These are phyloP conservation scores for Crotalus viridis DNA, from an alignment of 2,113 vertebrate species.

Conservation along the genomic window DNA sequence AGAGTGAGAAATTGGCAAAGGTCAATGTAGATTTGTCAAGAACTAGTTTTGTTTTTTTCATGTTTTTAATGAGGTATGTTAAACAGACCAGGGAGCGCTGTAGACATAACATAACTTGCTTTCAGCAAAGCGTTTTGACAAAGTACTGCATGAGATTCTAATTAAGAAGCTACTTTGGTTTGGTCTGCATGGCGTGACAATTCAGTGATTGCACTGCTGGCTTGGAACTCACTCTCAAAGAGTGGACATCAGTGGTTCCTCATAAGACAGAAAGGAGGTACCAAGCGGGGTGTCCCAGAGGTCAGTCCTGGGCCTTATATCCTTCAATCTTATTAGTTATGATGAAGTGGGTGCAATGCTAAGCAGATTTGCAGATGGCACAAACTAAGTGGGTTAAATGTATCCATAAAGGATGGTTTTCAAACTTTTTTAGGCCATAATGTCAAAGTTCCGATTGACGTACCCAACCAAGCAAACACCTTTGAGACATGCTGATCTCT, in stretches of 20 bases:
- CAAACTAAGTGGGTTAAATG: not conserved
- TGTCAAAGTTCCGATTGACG: too few species aligned
- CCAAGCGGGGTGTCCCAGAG: not conserved
- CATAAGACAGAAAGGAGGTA: not conserved
- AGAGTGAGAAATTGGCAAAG: not conserved
- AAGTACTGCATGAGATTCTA: not conserved
- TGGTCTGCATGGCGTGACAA: not conserved
- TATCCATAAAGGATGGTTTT: not conserved
- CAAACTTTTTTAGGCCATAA: not conserved
- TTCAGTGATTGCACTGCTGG: not conserved
- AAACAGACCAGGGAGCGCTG: not conserved
- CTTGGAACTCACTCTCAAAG: not conserved
- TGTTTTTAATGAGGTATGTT: not conserved
- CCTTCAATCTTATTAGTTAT: not conserved
- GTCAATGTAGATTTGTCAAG: not conserved
- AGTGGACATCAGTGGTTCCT: not conserved
- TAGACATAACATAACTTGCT: not conserved
- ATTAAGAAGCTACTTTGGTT: not conserved
- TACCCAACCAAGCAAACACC: too few species aligned
- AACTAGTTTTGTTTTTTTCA: not conserved
- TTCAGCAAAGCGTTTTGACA: not conserved
- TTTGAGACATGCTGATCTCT: too few species aligned
- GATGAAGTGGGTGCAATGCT: not conserved
- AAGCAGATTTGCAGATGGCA: not conserved
- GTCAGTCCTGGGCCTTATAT: not conserved